phyloP scores from a whole-genome alignment of 2,113 vertebrate species.

The Typhlomys cinereus region DNA sequence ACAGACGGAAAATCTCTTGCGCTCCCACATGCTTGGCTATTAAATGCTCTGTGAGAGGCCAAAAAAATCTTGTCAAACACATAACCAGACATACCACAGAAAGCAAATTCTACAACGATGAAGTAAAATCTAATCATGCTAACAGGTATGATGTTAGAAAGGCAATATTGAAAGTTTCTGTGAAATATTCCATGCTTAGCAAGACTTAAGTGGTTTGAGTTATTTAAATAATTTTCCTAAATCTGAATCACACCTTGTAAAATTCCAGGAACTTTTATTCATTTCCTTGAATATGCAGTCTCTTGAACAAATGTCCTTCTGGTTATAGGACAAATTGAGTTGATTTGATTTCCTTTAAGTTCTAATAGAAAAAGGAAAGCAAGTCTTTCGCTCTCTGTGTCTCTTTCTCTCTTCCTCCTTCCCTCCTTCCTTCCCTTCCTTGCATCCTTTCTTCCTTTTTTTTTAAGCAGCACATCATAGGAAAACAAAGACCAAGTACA shows the following conservation, averaged over 20 bases:
- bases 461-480: background rate
- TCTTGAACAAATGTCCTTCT: slow-evolving; percentile 20
- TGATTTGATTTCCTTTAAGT: slow-evolving; percentile 50
- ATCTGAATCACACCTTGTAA: slow-evolving; percentile 64
- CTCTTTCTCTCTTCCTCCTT: background rate
- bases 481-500: background rate
- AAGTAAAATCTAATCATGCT: slow-evolving; percentile 72
- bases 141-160: slow-evolving; percentile 65
- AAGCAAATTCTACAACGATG: slow-evolving; percentile 73
- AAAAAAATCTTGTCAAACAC: slow-evolving; percentile 66
- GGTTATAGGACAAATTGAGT: slow-evolving; percentile 22
- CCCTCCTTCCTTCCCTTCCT: background rate
- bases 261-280: slow-evolving; percentile 54
- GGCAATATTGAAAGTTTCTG: slow-evolving; percentile 52
- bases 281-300: slow-evolving; percentile 36
- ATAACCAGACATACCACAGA: slow-evolving; percentile 70
- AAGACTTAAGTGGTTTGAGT: slow-evolving; percentile 61
- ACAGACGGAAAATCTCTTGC: slow-evolving; percentile 64
- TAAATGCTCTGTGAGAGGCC: slow-evolving; percentile 56
- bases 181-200: slow-evolving; percentile 57
- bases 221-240: slow-evolving; percentile 67
- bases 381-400: too few relatives aligned
- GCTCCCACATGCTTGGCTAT: slow-evolving; percentile 64
- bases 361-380: background rate
- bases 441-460: background rate